Evolutionary conservation across 2,797 vertebrate species (phyloP).

Genomic region (Antrozous pallidus): DNA sequence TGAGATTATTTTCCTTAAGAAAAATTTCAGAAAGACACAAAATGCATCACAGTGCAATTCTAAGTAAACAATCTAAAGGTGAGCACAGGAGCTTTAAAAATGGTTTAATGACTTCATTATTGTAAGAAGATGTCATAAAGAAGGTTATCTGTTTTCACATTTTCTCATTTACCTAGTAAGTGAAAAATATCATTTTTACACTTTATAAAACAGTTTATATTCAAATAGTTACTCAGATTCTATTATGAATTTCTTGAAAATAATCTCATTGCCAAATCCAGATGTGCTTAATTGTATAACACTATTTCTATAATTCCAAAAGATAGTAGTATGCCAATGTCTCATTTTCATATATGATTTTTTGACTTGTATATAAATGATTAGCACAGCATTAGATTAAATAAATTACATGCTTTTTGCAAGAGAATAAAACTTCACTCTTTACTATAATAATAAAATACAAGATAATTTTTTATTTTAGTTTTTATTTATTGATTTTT

Average conservation of each 20-base stretch:
- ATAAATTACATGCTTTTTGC: not conserved
- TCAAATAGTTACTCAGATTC: not conserved
- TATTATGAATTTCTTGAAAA: not conserved
- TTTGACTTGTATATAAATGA: not conserved
- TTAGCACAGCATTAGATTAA: not conserved
- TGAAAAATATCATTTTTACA: constrained; percentile 65
- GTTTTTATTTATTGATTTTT: not conserved
- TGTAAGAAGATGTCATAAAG: constrained; percentile 61
- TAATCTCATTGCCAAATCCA: not conserved
- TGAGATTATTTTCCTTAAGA: constrained; percentile 64
- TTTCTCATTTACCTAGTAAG: constrained; percentile 32
- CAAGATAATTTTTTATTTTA: not conserved
- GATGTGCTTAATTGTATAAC: not conserved
- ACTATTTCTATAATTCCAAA: not conserved
- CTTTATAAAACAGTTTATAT: not conserved
- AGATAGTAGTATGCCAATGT: not conserved
- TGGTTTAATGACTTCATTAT: constrained; percentile 65
- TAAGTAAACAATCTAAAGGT: constrained; percentile 65
- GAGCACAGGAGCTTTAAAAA: constrained; percentile 69
- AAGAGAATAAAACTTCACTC: not conserved
- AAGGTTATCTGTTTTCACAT: constrained; percentile 30
- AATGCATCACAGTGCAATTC: constrained; percentile 66
- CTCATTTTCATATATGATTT: not conserved
- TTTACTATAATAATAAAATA: not conserved
- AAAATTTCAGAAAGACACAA: constrained; percentile 60